Conservation (phyloP, 2,888 invertebrate genomes). For the Rhaphigaster nebulosa region DNA sequence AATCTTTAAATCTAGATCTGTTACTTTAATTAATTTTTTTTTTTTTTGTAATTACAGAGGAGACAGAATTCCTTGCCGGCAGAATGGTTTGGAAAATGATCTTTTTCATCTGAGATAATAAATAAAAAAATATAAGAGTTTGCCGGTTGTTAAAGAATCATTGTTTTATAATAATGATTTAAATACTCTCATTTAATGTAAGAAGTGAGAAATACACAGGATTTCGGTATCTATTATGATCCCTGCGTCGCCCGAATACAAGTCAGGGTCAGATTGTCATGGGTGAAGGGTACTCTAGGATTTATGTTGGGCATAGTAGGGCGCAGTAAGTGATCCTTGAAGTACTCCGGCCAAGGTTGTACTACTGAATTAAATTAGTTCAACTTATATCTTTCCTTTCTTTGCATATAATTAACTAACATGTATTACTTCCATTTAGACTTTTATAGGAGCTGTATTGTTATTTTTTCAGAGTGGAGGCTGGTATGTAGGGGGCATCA, state of each 20-base stretch:
- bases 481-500: conserved; percentile 63
- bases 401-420: neutral
- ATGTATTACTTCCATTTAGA: neutral
- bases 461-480: conserved; percentile 60
- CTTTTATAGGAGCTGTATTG: neutral
- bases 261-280: conserved; percentile 1
- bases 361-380: neutral
- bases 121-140: no score
- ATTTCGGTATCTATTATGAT: neutral
- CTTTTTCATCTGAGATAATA: no score
- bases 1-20: no score
- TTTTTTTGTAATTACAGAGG: no score
- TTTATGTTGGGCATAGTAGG: neutral
- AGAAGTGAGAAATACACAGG: neutral
- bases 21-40: no score
- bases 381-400: neutral
- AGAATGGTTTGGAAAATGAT: no score
- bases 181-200: neutral
- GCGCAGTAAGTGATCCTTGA: neutral
- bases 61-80: no score
- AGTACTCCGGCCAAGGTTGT: neutral
- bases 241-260: neutral
- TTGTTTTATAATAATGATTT: no score
- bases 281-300: neutral
- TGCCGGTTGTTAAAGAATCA: no score